Conservation (phyloP, 2,888 invertebrate genomes). For the Drosophila setosimentum region DNA sequence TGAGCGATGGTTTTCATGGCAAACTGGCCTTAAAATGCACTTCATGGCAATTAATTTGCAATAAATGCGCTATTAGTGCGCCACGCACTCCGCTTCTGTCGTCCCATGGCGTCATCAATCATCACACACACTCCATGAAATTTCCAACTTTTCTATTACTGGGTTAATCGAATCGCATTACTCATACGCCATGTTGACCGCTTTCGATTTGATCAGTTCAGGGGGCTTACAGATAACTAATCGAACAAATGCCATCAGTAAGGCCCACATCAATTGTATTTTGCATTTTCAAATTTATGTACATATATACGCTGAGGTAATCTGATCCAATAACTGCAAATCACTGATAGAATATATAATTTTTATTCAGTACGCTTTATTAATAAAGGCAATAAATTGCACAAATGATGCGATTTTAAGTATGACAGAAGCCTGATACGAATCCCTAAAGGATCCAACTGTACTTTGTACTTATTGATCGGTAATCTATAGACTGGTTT, state of each 20-base stretch:
- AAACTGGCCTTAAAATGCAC: constrained; percentile 56
- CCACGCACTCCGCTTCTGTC: constrained; percentile 1
- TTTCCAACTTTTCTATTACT: constrained; percentile 9
- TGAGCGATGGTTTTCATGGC: constrained; percentile 37
- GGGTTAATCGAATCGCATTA: constrained; percentile 35
- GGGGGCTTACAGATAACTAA: neutral
- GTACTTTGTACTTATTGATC: neutral
- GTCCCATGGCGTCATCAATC: constrained; percentile 38
- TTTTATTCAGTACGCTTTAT: neutral
- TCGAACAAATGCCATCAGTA: neutral
- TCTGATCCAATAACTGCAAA: neutral
- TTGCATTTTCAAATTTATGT: neutral
- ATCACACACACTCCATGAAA: neutral
- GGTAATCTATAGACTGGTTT: neutral
- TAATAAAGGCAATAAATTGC: neutral
- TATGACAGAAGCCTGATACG: neutral
- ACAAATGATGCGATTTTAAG: neutral
- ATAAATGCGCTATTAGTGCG: constrained; percentile 68
- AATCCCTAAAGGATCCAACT: neutral
- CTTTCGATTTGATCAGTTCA: neutral
- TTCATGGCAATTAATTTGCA: constrained; percentile 80
- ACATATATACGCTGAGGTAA: neutral
- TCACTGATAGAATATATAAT: neutral
- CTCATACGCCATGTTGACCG: constrained; percentile 37
- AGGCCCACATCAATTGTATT: neutral